Evolutionary conservation across 2,113 vertebrate genomes (phyloP).

Genomic region (Hippocampus comes): DNA sequence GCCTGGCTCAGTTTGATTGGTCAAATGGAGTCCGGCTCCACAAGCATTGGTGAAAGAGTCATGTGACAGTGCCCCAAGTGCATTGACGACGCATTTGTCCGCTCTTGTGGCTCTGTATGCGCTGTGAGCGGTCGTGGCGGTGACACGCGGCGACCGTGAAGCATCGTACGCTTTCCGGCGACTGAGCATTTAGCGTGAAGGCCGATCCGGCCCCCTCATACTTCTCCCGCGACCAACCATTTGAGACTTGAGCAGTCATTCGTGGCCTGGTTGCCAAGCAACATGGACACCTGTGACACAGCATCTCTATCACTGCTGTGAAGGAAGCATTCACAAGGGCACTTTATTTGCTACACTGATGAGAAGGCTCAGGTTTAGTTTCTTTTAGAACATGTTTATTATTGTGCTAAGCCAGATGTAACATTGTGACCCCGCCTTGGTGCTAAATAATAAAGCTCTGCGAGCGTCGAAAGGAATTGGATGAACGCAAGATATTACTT

Average conservation of each 20-base stretch:
- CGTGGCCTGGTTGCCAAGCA: constrained; percentile 36
- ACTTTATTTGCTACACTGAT: too few species aligned
- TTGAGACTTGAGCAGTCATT: constrained; percentile 24
- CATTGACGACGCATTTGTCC: not conserved
- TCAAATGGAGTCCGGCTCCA: too few species aligned
- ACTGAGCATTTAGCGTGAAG: not conserved
- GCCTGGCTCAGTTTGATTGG: too few species aligned
- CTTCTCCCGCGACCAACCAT: constrained; percentile 18
- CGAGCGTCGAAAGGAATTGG: too few species aligned
- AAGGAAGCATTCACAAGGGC: not conserved
- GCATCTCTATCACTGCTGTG: constrained; percentile 11
- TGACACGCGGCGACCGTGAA: not conserved
- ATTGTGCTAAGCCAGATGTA: too few species aligned
- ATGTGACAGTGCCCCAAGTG: too few species aligned
- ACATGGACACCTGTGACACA: constrained; percentile 45
- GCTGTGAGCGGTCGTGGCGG: not conserved
- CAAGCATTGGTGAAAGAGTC: too few species aligned
- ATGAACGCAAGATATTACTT: too few species aligned
- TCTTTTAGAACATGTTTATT: too few species aligned
- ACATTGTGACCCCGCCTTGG: too few species aligned
- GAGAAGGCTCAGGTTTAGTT: too few species aligned
- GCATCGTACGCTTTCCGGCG: not conserved
- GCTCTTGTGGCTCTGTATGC: not conserved
- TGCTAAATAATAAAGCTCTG: too few species aligned
- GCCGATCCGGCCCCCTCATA: not conserved